phyloP scores from a whole-genome alignment of 2,888 invertebrate genomes.

The Taphrorychus bicolor region DNA sequence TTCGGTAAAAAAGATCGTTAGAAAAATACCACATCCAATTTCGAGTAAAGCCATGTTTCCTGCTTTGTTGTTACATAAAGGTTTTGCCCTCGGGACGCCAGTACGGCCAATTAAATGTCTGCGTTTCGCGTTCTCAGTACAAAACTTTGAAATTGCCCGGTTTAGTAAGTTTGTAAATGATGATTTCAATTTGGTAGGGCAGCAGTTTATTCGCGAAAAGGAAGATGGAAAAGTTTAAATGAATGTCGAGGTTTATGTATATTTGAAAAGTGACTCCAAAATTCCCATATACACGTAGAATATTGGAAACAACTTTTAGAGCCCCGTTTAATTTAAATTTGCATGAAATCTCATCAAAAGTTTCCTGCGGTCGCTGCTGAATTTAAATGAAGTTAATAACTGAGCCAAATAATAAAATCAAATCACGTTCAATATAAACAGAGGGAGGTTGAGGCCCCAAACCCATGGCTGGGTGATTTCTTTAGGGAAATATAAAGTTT shows the following conservation, averaged over 20 bases:
- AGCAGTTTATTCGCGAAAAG: background rate
- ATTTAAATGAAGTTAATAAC: conserved; percentile 32
- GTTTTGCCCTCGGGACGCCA: background rate
- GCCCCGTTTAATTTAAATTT: conserved; percentile 6
- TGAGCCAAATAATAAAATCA: conserved; percentile 45
- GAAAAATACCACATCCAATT: background rate
- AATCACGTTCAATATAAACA: conserved; percentile 51
- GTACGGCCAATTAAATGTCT: background rate
- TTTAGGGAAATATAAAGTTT: conserved; percentile 60
- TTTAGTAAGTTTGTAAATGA: background rate
- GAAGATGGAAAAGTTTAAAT: background rate
- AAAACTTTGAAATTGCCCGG: background rate
- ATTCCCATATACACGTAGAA: conserved; percentile 1
- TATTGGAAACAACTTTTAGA: conserved; percentile 5
- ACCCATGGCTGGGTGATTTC: conserved; percentile 52
- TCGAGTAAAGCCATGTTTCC: background rate
- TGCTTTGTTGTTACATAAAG: background rate
- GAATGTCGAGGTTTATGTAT: too few relatives aligned
- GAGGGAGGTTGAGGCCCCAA: background rate
- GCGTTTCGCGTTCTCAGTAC: background rate
- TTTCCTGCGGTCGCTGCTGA: conserved; percentile 14
- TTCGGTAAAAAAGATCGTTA: background rate
- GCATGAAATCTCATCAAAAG: conserved; percentile 11
- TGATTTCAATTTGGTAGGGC: background rate
- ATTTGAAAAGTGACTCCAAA: too few relatives aligned